A percentile compares a stretch with the other conserved stretches of the same genome.
These are phyloP conservation scores for Agonopterix subpropinquella DNA, from an alignment of 2,888 invertebrate genomes.

Conservation along the genomic window DNA sequence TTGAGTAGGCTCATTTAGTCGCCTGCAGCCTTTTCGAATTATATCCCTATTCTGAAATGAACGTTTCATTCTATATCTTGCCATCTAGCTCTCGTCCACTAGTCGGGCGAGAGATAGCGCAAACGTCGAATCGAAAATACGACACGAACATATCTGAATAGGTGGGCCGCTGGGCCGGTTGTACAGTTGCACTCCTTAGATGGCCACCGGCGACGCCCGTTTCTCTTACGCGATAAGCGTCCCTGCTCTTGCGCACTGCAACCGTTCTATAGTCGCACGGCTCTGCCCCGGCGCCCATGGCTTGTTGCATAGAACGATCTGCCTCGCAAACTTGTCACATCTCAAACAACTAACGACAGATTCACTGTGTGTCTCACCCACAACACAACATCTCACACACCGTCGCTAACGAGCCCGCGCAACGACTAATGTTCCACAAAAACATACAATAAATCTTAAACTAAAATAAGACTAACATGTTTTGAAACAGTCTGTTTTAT, in stretches of 20 bases:
- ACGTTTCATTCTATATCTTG: conserved; percentile 1
- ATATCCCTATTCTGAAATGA: neutral
- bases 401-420: neutral
- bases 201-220: conserved; percentile 57
- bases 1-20: conserved; percentile 1
- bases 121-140: conserved; percentile 46
- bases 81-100: conserved; percentile 14
- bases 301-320: conserved; percentile 4
- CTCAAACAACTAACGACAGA: neutral
- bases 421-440: conserved; percentile 2
- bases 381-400: neutral
- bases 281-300: neutral
- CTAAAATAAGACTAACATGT: conserved; percentile 5
- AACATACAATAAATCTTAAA: conserved; percentile 5
- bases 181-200: conserved; percentile 68
- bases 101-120: conserved; percentile 25
- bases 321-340: conserved; percentile 7
- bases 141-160: conserved; percentile 18
- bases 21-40: neutral
- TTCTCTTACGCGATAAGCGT: conserved; percentile 29
- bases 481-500: conserved; percentile 13
- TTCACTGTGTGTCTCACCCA: neutral
- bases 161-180: conserved; percentile 57
- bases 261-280: neutral
- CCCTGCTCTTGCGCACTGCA: neutral